Evolutionary conservation across 2,888 invertebrate genomes (phyloP).

Genomic region (Ptilodon capucinus): DNA sequence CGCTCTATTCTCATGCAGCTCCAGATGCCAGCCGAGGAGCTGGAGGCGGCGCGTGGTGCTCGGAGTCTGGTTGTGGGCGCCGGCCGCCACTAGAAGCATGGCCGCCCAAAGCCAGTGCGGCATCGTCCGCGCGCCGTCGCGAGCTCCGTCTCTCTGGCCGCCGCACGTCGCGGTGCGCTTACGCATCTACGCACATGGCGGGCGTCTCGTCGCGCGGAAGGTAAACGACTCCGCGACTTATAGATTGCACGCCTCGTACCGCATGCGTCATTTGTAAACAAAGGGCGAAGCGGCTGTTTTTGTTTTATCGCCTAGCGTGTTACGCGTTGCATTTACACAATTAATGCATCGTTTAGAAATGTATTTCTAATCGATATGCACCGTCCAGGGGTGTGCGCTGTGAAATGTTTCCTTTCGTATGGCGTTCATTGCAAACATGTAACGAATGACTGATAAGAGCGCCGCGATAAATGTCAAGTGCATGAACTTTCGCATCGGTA

Average conservation of each 20-base stretch:
- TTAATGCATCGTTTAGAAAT: conserved; percentile 3
- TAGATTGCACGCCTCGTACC: conserved; percentile 71
- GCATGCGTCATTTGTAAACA: conserved; percentile 81
- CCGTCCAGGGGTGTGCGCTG: neutral
- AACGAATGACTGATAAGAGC: conserved; percentile 28
- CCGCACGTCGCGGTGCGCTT: conserved; percentile 58
- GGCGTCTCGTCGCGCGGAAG: conserved; percentile 76
- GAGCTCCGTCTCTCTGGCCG: conserved; percentile 64
- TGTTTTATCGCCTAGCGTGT: conserved; percentile 60
- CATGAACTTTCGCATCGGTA: conserved; percentile 40
- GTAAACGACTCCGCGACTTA: conserved; percentile 78
- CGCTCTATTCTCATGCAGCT: conserved; percentile 67
- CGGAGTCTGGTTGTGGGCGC: conserved; percentile 49
- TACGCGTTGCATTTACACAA: conserved; percentile 34
- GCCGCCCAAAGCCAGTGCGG: conserved; percentile 71
- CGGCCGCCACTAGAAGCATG: conserved; percentile 54
- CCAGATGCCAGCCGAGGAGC: conserved; percentile 68
- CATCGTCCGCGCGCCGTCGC: conserved; percentile 75
- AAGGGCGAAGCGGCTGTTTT: conserved; percentile 71
- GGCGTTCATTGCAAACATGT: conserved; percentile 21
- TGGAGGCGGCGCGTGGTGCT: conserved; percentile 53
- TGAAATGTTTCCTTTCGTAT: conserved; percentile 11
- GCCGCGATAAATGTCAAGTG: conserved; percentile 44
- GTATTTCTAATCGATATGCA: neutral
- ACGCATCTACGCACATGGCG: conserved; percentile 78